These are phyloP conservation scores for Chrysomela aeneicollis DNA, from an alignment of 2,888 invertebrate species.

Conservation along the genomic window DNA sequence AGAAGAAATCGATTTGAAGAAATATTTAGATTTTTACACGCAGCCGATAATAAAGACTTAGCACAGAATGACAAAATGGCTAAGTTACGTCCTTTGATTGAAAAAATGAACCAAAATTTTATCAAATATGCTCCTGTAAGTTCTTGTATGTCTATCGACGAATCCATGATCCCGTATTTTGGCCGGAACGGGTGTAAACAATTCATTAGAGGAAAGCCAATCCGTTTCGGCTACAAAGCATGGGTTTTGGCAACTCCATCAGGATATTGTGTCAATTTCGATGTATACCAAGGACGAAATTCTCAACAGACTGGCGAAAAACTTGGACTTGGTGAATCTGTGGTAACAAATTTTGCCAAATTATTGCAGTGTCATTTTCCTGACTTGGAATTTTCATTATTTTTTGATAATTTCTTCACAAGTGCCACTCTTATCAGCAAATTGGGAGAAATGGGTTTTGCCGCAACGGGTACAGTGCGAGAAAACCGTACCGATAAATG, in stretches of 20 bases:
- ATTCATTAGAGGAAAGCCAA: no score
- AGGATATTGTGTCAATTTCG: no score
- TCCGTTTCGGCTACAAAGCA: no score
- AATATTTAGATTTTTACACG: conserved; percentile 10
- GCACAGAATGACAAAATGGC: neutral
- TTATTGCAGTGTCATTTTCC: no score
- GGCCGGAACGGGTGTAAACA: no score
- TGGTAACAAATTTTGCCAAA: no score
- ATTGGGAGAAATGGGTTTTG: conserved; percentile 7
- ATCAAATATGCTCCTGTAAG: neutral
- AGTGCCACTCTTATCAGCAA: conserved; percentile 10
- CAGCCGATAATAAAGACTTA: conserved; percentile 7
- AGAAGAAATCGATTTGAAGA: conserved; percentile 10
- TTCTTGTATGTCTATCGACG: neutral
- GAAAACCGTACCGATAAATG: conserved; percentile 19
- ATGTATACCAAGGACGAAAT: no score
- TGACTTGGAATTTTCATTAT: conserved; percentile 13
- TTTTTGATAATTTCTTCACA: conserved; percentile 12
- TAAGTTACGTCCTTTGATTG: neutral
- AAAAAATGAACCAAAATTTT: neutral
- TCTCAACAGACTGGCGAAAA: no score
- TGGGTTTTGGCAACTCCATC: no score
- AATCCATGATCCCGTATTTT: neutral
- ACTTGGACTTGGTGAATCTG: no score
- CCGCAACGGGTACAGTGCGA: conserved; percentile 14